Evolutionary conservation across 2,888 invertebrate genomes (phyloP).

Genomic region (Bimastos eiseni): DNA sequence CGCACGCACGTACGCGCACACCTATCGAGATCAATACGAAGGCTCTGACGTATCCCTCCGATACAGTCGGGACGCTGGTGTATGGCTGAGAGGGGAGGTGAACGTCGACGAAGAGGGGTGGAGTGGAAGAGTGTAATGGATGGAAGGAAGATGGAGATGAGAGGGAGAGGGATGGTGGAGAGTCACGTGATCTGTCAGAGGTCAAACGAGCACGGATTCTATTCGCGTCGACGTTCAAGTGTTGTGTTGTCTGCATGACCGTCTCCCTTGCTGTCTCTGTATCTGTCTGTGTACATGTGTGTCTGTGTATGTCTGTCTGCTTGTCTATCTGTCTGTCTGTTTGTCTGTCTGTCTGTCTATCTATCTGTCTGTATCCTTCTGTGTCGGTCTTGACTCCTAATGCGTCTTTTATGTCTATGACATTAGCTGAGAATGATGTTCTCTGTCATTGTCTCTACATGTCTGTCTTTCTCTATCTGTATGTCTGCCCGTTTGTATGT

Average conservation of each 20-base stretch:
- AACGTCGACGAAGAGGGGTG: neutral
- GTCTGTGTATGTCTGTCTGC: no score
- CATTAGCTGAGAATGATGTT: no score
- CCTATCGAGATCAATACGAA: neutral
- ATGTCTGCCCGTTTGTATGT: no score
- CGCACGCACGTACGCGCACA: neutral
- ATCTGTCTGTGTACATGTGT: neutral
- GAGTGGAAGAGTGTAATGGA: neutral
- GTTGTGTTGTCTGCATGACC: neutral
- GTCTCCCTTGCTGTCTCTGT: neutral
- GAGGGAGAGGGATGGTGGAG: neutral
- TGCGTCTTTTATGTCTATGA: no score
- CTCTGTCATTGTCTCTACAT: no score
- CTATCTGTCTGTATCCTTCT: no score
- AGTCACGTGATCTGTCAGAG: neutral
- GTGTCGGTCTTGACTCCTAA: no score
- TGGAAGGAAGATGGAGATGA: neutral
- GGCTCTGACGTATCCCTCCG: neutral
- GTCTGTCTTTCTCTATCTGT: no score
- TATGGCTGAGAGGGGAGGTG: conserved; percentile 34
- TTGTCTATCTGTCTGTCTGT: no score
- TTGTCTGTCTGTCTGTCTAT: no score
- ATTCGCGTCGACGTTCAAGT: neutral
- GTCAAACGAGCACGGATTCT: neutral
- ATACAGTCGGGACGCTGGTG: conserved; percentile 26